Base-by-base conservation (phyloP, 2,113 vertebrate species). In the Apistogramma diplotaenia region DNA sequence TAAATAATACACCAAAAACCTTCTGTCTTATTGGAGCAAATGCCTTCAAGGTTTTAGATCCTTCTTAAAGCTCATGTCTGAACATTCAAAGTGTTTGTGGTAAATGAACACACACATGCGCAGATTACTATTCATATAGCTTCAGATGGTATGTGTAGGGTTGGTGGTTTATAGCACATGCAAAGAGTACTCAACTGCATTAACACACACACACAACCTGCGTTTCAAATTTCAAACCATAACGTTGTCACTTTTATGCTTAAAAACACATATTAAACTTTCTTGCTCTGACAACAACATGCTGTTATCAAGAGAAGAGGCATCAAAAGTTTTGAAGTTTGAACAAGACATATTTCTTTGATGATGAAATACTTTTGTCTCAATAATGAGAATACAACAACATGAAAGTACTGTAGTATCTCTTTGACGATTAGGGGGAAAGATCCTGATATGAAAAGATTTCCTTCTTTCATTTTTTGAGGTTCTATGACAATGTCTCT, bases 301-400 rank as follows among this genome's bases (percentile, higher is more conserved):
- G 25, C 40, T 70, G 71, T 71, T 46, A 5, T 78, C 18, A 33
- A 2, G 18, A 72, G 7, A 72, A 71, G 27, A 13, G 1, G n/a
- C 37, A 57, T 70, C 56, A 61, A 37, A 70, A 54, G 58, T 25
- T 74, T 74, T 70, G 53, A 78, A 54, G 67, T 62, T 57, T 81
- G 19, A 85, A 78, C 5, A 8, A 78, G 40, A 65, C 59, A 27
- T 35, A 13, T 71, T 65, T 55, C 46, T 55, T 84, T 80, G 18
- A 33, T 75, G 81, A 86, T 72, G 59, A 85, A 78, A 91, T 35
- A 27, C 29, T 71, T 76, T 37, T 78, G 37, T 87, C 62, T 74
- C 23, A 31, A 40, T 77, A 81, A 76, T 58, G 70, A 80, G 55
- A 81, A 80, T 74, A 79, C 71, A 74, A 31, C 35, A 78, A 76